Base-by-base conservation (phyloP, 2,888 invertebrate species). In the Drosophila pseudotalamancana region DNA sequence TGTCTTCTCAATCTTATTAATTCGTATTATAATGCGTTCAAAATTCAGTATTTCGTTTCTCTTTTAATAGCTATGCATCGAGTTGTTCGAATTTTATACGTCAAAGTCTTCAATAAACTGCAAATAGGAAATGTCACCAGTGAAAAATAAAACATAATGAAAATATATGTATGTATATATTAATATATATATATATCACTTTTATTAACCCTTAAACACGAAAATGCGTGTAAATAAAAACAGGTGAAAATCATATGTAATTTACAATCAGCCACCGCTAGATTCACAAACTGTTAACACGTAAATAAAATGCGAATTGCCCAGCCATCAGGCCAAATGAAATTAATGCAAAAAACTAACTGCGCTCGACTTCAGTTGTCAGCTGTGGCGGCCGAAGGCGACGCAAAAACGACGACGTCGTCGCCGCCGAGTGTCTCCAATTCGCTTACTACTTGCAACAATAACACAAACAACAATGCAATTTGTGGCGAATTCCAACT, bases 51-150 rank as follows among this genome's bases (percentile, higher is more conserved):
- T 27, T 40, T 31, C 39, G 25, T 29, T 16, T 40, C 21, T 6
- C 31, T 6, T 37, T 32, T 29, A 71, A 57, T 68, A 49, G 39
- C 50, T 50, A 25, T 37, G 50, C 83, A 79, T 79, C 42, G 39
- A 54, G 23, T 46, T 62, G 16, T 50, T 51, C 50, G 61, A 59
- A 60, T 49, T 43, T 25, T 66, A 63, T 60, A 46, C 59, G 75
- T 74, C 69, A 51, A 66, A 48, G 49, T 62, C 49, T 75, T 72
- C 48, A 64, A 75, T 64, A 55, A 73, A 64, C 80, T 79, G 63
- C 16, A 59, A 64, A 23, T 12, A 29, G 29, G 53, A 40, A 46
- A 21, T 31, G 14, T 4, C 9, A 32, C n/a, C 6, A 14, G 6
- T 46, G 6, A 5, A 21, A 14, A 21, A 32, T 45, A n/a, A 19